Percentiles rank a stretch among this genome's conserved stretches.
These are phyloP conservation scores for Balanococcus diminutus DNA, from an alignment of 2,888 invertebrate species.

Conservation along the genomic window DNA sequence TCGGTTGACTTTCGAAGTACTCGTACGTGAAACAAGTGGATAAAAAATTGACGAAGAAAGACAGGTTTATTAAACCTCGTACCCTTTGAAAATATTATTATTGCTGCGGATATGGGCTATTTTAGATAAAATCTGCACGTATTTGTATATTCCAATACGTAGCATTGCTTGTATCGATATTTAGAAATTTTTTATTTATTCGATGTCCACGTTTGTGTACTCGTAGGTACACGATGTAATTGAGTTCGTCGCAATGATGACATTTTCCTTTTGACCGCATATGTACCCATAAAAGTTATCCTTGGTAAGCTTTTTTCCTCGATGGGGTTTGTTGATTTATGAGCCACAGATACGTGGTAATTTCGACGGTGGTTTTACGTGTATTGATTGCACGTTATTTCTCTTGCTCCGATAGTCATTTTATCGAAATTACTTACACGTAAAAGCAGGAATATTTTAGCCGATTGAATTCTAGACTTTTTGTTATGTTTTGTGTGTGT, in stretches of 20 bases:
- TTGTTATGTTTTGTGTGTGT: no score
- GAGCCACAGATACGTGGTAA: background rate
- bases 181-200: background rate
- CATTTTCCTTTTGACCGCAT: conserved; percentile 8
- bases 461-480: background rate
- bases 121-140: background rate
- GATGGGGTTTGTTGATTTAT: background rate
- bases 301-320: background rate
- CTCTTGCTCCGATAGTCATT: background rate
- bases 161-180: background rate
- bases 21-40: no score
- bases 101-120: background rate
- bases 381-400: background rate
- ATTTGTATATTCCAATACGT: background rate
- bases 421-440: background rate
- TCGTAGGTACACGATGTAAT: background rate
- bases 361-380: background rate
- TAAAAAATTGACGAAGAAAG: no score
- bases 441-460: background rate
- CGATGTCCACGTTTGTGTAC: background rate
- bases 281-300: background rate
- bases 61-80: no score
- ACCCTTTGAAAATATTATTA: background rate
- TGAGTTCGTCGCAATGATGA: background rate
- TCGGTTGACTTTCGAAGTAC: no score